These are phyloP conservation scores for Alethe diademata DNA, from an alignment of 2,113 vertebrate species.

Conservation along the genomic window DNA sequence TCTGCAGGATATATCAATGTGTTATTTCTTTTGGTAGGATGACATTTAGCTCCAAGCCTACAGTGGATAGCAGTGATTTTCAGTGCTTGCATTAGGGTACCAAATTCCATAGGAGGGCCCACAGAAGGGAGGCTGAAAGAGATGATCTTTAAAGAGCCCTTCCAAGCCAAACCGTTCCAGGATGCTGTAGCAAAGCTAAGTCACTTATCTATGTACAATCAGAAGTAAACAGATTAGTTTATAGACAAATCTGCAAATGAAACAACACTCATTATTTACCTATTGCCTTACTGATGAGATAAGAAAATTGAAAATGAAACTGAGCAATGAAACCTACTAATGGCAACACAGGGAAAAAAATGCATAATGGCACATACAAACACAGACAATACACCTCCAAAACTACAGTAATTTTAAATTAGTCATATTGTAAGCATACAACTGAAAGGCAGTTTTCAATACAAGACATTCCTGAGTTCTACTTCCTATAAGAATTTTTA, in stretches of 20 bases:
- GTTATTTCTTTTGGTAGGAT: not conserved
- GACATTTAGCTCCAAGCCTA: not conserved
- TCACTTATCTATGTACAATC: not conserved
- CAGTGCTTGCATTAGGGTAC: not conserved
- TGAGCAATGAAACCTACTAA: not conserved
- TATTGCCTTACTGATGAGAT: not conserved
- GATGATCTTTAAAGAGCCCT: not conserved
- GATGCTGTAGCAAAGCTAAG: not conserved
- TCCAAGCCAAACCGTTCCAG: not conserved
- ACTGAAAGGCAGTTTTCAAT: not conserved
- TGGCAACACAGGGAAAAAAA: not conserved
- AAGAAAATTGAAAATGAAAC: not conserved
- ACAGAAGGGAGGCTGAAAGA: not conserved
- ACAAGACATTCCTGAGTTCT: not conserved
- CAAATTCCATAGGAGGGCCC: not conserved
- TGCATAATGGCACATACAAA: not conserved
- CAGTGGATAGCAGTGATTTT: not conserved
- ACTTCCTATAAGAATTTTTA: not conserved
- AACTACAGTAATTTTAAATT: not conserved
- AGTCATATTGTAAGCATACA: not conserved
- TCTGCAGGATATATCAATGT: not conserved
- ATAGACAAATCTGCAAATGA: not conserved
- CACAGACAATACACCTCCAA: not conserved
- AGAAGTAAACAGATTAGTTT: not conserved
- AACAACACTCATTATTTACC: not conserved